Conservation (phyloP, 1,140 invertebrate species). For the Camponotus floridanus region DNA sequence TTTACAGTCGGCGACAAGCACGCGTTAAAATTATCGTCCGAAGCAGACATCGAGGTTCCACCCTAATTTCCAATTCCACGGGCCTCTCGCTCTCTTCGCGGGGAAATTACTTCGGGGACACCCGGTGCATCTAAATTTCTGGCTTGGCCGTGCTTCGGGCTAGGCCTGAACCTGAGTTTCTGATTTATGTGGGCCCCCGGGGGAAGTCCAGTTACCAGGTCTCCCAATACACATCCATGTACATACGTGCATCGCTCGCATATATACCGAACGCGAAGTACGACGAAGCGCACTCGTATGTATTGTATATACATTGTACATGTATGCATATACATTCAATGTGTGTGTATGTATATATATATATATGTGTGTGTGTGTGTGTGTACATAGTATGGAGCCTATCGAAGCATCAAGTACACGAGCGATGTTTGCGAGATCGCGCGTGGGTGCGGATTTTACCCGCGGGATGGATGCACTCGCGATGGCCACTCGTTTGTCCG, state of each 20-base stretch:
- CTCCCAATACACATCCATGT: conserved; percentile 11
- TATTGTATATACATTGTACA: neutral
- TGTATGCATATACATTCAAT: neutral
- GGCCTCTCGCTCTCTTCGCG: conserved; percentile 21
- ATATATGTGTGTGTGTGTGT: neutral
- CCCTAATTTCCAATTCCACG: conserved; percentile 56
- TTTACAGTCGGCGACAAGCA: conserved; percentile 41
- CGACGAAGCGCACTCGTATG: conserved; percentile 20
- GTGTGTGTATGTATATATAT: neutral
- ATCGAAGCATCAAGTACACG: conserved; percentile 24
- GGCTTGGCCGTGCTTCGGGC: conserved; percentile 69
- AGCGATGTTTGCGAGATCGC: conserved; percentile 29
- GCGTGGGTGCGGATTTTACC: conserved; percentile 42
- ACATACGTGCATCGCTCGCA: neutral
- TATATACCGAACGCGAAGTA: neutral
- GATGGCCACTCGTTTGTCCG: conserved; percentile 26
- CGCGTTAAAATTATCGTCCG: conserved; percentile 55
- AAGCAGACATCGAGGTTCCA: conserved; percentile 8
- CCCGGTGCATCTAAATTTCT: conserved; percentile 80
- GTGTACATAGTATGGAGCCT: neutral
- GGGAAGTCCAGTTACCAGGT: conserved; percentile 79
- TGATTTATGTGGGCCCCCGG: conserved; percentile 81
- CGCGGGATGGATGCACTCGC: conserved; percentile 45
- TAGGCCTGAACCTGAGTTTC: conserved; percentile 74
- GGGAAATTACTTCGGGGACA: conserved; percentile 65